Conservation (phyloP, 2,888 invertebrate species). For the Abrostola tripartita region DNA sequence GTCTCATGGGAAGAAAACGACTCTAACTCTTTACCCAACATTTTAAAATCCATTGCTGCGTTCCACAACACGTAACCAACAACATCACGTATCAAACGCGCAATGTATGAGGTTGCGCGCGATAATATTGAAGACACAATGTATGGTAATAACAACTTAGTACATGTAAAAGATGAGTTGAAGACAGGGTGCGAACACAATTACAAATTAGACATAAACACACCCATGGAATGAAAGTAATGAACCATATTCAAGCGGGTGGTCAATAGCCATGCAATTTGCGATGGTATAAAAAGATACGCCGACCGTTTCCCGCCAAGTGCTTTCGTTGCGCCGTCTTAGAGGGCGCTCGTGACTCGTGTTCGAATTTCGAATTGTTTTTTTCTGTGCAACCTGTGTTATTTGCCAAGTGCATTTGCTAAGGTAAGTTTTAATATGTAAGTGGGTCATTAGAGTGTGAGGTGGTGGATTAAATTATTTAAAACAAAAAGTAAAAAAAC, state of each 20-base stretch:
- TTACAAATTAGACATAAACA: conserved; percentile 81
- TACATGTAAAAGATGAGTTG: conserved; percentile 62
- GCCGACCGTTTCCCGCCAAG: conserved; percentile 55
- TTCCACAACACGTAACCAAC: neutral
- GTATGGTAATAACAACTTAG: conserved; percentile 18
- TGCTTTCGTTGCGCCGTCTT: conserved; percentile 67
- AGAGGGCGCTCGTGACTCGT: conserved; percentile 69
- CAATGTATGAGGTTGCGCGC: conserved; percentile 45
- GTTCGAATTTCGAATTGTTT: conserved; percentile 48
- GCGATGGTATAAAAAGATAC: conserved; percentile 77
- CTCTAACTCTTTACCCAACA: neutral
- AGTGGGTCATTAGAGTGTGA: too few species aligned
- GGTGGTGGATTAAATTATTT: too few species aligned
- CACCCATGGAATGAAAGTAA: conserved; percentile 78
- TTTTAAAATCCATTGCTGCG: conserved; percentile 34
- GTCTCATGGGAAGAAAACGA: conserved; percentile 45
- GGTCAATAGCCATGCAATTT: conserved; percentile 80
- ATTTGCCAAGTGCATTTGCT: conserved; percentile 39
- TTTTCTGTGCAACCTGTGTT: conserved; percentile 41
- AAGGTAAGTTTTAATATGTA: conserved; percentile 55
- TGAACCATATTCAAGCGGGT: conserved; percentile 84
- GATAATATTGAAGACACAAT: neutral
- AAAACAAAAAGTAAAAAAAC: too few species aligned
- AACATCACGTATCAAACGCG: conserved; percentile 3
- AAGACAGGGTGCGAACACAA: conserved; percentile 78